Conservation (phyloP, 2,113 vertebrate species). For the Trichechus manatus region DNA sequence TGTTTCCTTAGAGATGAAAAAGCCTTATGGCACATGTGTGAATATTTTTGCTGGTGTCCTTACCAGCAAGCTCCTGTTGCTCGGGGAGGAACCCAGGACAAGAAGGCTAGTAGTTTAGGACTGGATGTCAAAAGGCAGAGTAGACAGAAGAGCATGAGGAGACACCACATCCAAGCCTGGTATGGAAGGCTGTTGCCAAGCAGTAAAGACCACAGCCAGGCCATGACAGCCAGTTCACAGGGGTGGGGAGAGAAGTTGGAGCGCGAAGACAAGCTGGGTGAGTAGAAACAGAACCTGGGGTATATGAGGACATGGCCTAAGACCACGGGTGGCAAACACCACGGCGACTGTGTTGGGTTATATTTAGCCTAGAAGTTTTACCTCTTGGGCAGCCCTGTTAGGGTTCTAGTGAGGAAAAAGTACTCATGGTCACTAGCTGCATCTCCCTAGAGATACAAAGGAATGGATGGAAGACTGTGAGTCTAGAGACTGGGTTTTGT, state of each 20-base stretch:
- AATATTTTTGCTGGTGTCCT: background rate
- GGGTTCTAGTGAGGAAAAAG: background rate
- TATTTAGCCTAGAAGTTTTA: conserved; percentile 18
- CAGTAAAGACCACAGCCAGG: conserved; percentile 56
- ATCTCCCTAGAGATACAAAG: background rate
- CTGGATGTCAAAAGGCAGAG: background rate
- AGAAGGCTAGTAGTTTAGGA: background rate
- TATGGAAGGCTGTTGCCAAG: background rate
- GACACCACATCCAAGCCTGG: background rate
- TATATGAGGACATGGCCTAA: conserved; percentile 59
- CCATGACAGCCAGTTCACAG: background rate
- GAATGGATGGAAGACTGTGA: fast-evolving
- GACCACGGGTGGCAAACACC: background rate
- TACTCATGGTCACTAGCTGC: background rate
- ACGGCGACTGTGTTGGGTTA: background rate
- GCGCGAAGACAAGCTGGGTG: conserved; percentile 47
- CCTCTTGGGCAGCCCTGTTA: background rate
- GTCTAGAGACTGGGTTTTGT: background rate
- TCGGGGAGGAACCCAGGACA: background rate
- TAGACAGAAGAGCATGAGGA: background rate
- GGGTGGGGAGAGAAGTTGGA: background rate
- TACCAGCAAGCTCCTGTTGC: background rate
- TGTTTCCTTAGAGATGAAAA: background rate
- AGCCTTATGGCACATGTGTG: fast-evolving
- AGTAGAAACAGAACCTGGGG: background rate